A percentile compares a stretch with the other conserved stretches of the same genome.
Conservation (phyloP, 2,888 invertebrate genomes). For the Phasia obesa region DNA sequence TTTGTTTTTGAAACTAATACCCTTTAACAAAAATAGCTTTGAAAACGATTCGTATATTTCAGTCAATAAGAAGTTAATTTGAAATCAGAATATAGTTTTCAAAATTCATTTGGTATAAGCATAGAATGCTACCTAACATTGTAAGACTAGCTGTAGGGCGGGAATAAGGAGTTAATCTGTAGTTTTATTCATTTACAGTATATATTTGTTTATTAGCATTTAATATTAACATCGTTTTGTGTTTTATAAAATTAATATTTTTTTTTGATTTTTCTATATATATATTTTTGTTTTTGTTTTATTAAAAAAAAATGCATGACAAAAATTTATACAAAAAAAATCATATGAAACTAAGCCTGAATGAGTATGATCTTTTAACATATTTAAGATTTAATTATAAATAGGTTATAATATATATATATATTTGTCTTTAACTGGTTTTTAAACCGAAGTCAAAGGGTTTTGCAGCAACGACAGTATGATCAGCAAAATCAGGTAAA, state of each 20-base stretch:
- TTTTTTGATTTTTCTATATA: neutral
- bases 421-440: no score
- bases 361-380: no score
- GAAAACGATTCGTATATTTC: no score
- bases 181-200: constrained; percentile 28
- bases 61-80: no score
- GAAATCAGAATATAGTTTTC: neutral
- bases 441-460: neutral
- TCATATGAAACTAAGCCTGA: no score
- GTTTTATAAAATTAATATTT: neutral
- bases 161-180: constrained; percentile 1
- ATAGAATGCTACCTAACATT: neutral
- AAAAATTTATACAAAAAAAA: no score
- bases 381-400: no score
- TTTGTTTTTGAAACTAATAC: neutral
- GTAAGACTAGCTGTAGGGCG: neutral
- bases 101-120: neutral
- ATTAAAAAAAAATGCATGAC: no score
- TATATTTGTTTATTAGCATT: neutral
- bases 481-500: neutral
- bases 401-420: no score
- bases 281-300: no score
- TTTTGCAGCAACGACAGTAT: constrained; percentile 9
- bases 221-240: neutral
- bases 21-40: no score